These are phyloP conservation scores for Schrankia costaestrigalis DNA, from an alignment of 2,888 invertebrate genomes.

Conservation along the genomic window DNA sequence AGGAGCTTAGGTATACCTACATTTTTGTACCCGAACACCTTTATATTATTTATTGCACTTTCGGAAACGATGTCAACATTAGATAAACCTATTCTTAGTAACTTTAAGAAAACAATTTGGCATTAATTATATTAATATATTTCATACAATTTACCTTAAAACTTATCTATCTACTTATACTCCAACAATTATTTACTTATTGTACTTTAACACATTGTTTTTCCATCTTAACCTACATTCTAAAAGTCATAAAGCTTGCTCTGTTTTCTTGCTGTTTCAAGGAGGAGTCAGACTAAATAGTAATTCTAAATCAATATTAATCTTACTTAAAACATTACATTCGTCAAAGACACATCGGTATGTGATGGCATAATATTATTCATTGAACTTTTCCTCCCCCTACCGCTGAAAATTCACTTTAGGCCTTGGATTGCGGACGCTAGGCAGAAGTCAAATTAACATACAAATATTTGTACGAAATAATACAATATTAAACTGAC, in stretches of 20 bases:
- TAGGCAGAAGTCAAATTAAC: no score
- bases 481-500: no score
- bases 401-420: no score
- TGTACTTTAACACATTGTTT: not conserved
- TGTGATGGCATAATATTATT: no score
- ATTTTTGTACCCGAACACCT: slow-evolving; percentile 19
- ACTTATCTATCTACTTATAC: not conserved
- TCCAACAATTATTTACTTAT: not conserved
- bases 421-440: no score
- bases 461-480: no score
- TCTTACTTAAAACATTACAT: no score
- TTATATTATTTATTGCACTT: slow-evolving; percentile 1
- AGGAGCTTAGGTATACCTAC: slow-evolving; percentile 21
- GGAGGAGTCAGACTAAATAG: not conserved
- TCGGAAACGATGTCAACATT: not conserved
- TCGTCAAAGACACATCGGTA: no score
- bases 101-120: not conserved
- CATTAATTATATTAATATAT: not conserved
- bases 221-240: not conserved
- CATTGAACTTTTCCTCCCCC: no score
- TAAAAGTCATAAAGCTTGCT: not conserved
- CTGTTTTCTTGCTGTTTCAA: not conserved
- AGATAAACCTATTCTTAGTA: not conserved
- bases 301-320: no score
- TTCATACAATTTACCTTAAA: slow-evolving; percentile 1